Conservation (phyloP, 2,113 vertebrate genomes). For the Okapia johnstoni region DNA sequence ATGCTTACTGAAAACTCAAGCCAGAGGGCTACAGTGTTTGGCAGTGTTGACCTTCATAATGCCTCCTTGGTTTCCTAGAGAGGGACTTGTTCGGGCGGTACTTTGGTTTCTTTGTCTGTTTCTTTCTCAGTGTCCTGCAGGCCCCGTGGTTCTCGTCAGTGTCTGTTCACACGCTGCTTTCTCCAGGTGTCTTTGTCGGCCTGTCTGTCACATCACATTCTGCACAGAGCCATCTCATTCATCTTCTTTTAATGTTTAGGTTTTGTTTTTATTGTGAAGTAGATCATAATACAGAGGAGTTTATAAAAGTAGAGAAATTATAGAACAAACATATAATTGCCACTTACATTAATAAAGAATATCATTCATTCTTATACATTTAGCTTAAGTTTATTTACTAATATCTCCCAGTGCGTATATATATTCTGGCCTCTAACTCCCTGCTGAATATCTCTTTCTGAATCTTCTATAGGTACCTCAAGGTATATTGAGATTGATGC, state of each 20-base stretch:
- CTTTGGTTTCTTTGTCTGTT: not conserved
- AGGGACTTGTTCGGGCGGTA: not conserved
- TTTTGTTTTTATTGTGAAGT: conserved; percentile 31
- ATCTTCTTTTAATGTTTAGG: not conserved
- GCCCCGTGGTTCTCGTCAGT: not conserved
- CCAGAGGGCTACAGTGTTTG: not conserved
- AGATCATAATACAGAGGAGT: not conserved
- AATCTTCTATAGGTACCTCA: not conserved
- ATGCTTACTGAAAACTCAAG: not conserved
- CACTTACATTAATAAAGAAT: not conserved
- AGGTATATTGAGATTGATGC: not conserved
- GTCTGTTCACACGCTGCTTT: not conserved
- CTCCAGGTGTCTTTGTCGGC: not conserved
- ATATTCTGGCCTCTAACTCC: not conserved
- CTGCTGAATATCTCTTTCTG: not conserved
- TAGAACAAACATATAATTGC: not conserved
- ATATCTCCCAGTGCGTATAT: not conserved
- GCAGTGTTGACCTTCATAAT: not conserved
- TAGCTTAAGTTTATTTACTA: not conserved
- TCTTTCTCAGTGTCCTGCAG: not conserved
- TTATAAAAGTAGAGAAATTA: not conserved
- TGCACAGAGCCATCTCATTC: not conserved
- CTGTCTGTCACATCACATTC: not conserved
- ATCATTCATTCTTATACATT: not conserved
- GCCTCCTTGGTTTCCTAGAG: not conserved